Percentiles rank a stretch among this genome's conserved stretches.
Evolutionary conservation across 2,797 vertebrate genomes (phyloP).

Genomic region (Chromobotia macracanthus): DNA sequence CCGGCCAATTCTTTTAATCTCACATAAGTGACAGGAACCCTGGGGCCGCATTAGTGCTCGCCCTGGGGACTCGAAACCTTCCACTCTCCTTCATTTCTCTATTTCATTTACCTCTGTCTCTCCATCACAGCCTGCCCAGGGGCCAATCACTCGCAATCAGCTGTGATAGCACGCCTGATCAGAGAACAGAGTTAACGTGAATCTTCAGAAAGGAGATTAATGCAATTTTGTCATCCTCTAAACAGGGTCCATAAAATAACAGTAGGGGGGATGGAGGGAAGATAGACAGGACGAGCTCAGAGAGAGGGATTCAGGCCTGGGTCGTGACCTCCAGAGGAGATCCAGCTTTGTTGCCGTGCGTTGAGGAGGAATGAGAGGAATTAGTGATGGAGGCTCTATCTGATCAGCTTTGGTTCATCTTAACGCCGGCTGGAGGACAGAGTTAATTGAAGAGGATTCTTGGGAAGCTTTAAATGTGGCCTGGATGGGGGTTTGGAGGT

Average conservation of each 20-base stretch:
- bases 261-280: slow-evolving; percentile 32
- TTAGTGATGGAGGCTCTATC: slow-evolving; percentile 21
- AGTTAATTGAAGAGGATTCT: slow-evolving; percentile 73
- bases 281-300: slow-evolving; percentile 31
- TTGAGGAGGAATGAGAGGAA: slow-evolving; percentile 43
- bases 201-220: slow-evolving; percentile 56
- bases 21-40: slow-evolving; percentile 46
- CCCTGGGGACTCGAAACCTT: slow-evolving; percentile 31
- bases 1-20: slow-evolving; percentile 43
- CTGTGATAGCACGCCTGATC: slow-evolving; percentile 40
- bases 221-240: slow-evolving; percentile 49
- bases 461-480: slow-evolving; percentile 43
- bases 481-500: slow-evolving; percentile 13
- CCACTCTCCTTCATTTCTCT: slow-evolving; percentile 27
- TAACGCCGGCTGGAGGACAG: slow-evolving; percentile 59
- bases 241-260: slow-evolving; percentile 47
- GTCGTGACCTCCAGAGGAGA: slow-evolving; percentile 38
- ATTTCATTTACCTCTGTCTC: slow-evolving; percentile 30
- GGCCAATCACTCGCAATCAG: slow-evolving; percentile 54
- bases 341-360: slow-evolving; percentile 49
- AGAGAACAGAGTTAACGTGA: slow-evolving; percentile 13
- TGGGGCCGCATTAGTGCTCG: slow-evolving; percentile 42
- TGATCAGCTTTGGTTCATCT: slow-evolving; percentile 55
- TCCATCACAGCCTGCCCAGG: slow-evolving; percentile 44
- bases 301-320: slow-evolving; percentile 30